Base-by-base conservation (phyloP, 2,888 invertebrate species). In the Lochmaea crataegi region DNA sequence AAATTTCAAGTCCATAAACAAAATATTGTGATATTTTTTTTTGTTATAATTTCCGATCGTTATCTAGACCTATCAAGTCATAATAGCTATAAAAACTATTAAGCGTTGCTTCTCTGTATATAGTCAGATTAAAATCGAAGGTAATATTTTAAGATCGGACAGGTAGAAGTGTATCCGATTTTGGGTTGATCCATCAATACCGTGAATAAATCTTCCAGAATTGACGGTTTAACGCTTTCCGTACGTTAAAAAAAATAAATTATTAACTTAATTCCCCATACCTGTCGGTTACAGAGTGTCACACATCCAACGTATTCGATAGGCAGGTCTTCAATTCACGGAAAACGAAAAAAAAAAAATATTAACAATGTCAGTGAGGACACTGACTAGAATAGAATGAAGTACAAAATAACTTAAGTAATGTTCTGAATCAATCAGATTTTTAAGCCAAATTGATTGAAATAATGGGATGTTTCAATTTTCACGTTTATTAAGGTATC, bases 161-260 rank as follows among this genome's bases (percentile, higher is more conserved):
- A 68, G 68, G 32, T 60, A 22, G 67, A 45, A 22, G 58, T 18
- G 56, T 60, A 60, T 60, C 38, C 32, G 60, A 60, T 53, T 60
- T 60, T 56, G 18, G 60, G 60, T 68, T 61, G 68, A 68, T 68
- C 68, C 68, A 68, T 68, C 68, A 68, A 68, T 68, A 57, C 68
- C 68, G 45, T 38, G 18, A 68, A 68, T 68, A 68, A 68, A 68
- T 68, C 68, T 61, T 41, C 48, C 11, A 61, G 45, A 60, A 68
- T 26, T 61, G 68, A 68, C 68, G 68, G 60, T 68, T 68, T 61
- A 61, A 68, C 68, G 61, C 68, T 68, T 68, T 48, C 38, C 51
- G 18, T 51, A 57, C 60, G 42, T 51, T 22, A 22, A 67, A 68
- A 68, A 68, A 45, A 61, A 51, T 48, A 68, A 68, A 61, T 68